phyloP scores from a whole-genome alignment of 2,888 invertebrate genomes.

The Agapostemon virescens region DNA sequence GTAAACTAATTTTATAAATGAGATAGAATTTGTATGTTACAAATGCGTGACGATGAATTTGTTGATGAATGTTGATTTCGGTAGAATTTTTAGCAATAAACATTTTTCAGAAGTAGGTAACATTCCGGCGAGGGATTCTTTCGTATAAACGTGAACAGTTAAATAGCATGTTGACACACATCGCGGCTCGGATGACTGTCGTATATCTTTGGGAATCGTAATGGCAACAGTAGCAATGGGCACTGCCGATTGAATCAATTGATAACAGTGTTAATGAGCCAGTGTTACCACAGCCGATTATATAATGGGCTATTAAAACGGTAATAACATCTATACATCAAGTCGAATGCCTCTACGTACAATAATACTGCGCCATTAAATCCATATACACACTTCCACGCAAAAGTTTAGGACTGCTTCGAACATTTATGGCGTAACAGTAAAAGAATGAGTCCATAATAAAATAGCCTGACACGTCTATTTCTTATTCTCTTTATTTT shows the following conservation, averaged over 20 bases:
- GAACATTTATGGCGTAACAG: background rate
- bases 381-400: background rate
- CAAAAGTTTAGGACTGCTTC: background rate
- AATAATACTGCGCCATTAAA: background rate
- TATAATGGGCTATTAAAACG: conserved; percentile 21
- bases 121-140: too few relatives aligned
- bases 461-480: background rate
- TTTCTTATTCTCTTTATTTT: background rate
- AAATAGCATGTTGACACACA: background rate
- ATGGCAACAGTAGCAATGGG: conserved; percentile 8
- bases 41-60: too few relatives aligned
- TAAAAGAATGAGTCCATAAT: background rate
- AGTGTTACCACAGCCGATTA: conserved; percentile 18
- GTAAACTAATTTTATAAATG: too few relatives aligned
- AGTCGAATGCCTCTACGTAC: background rate
- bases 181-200: background rate
- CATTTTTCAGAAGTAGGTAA: too few relatives aligned
- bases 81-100: too few relatives aligned
- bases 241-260: conserved; percentile 7
- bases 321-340: background rate
- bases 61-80: too few relatives aligned
- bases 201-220: background rate
- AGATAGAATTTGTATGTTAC: too few relatives aligned
- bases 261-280: conserved; percentile 24
- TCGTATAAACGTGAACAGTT: background rate